phyloP scores from a whole-genome alignment of 2,888 invertebrate genomes.

The Drosophila meridionalis region DNA sequence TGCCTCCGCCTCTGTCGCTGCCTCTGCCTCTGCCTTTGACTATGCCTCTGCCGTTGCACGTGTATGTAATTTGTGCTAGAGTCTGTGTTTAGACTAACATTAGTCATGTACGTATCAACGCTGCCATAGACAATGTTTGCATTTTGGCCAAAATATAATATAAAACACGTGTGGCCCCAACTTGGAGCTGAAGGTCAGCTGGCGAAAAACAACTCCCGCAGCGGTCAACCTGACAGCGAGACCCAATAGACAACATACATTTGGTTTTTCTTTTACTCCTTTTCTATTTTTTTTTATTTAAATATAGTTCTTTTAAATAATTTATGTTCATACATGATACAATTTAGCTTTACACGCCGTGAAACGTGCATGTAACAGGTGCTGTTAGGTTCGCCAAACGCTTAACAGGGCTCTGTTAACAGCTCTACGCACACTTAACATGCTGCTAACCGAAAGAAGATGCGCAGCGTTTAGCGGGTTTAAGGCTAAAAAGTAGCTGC shows the following conservation, averaged over 20 bases:
- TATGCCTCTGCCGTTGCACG: slow-evolving; percentile 16
- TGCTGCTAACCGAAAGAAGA: slow-evolving; percentile 30
- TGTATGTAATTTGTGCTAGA: slow-evolving; percentile 16
- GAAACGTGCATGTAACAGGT: slow-evolving; percentile 11
- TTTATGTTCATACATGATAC: neutral
- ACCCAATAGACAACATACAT: neutral
- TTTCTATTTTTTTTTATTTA: neutral
- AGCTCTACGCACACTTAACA: slow-evolving; percentile 2
- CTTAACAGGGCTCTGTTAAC: slow-evolving; percentile 37
- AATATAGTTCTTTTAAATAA: neutral
- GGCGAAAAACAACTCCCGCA: slow-evolving; percentile 22
- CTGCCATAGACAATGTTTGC: slow-evolving; percentile 57
- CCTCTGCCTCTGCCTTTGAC: slow-evolving; percentile 2
- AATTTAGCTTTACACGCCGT: neutral
- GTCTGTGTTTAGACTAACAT: slow-evolving; percentile 35
- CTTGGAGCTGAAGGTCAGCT: slow-evolving; percentile 52
- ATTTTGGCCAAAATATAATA: slow-evolving; percentile 35
- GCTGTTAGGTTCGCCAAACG: slow-evolving; percentile 20
- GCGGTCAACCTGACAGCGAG: neutral
- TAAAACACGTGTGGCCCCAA: slow-evolving; percentile 33
- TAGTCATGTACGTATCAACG: slow-evolving; percentile 42
- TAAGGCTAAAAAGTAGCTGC: slow-evolving; percentile 19
- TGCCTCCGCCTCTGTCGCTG: slow-evolving; percentile 14
- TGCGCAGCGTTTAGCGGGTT: slow-evolving; percentile 20
- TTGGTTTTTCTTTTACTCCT: neutral